Base-by-base conservation (phyloP, 2,888 invertebrate species). In the Sthenelais limicola region DNA sequence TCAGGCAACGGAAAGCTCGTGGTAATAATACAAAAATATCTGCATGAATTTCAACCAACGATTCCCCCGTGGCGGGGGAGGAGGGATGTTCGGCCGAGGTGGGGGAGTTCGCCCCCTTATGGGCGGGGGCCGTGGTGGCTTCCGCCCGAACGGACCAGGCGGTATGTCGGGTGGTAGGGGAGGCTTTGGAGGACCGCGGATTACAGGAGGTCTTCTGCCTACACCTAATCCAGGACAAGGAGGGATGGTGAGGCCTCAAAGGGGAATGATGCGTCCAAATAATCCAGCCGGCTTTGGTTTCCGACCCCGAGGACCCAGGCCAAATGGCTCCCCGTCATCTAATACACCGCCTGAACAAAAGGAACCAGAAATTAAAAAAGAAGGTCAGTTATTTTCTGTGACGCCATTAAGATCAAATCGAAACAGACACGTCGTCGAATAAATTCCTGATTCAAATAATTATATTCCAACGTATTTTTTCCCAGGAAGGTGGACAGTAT, bases 11-110 rank as follows among this genome's bases (percentile, higher is more conserved):
- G n/a, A n/a, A n/a, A n/a, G n/a, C n/a, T n/a, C n/a, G n/a, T n/a
- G n/a, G n/a, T n/a, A n/a, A n/a, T 56, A 35, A 56, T 5, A n/a
- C 56, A 32, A 9, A 32, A 28, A 32, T n/a, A 56, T 1, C 56
- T 33, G 18, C 7, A 62, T 62, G 62, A 62, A 43, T 15, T 62
- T 5, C 62, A 62, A 62, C 18, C 62, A n/a, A 28, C 56, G 56
- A 24, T 62, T 62, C 62, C 62, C 56, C 18, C n/a, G 56, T 18
- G 32, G 43, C 43, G 18, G 18, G 12, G 9, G 3, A 35, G 56
- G 56, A 35, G 56, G 62, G 24, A 62, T 62, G 62, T 62, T n/a
- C 24, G 62, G 62, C 7, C 30, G 33, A 5, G 30, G 18, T 1
- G 62, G 62, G 9, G 38, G 38, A 35, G 43, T 38, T 24, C 15